These are phyloP conservation scores for Erebia palarica DNA, from an alignment of 2,888 invertebrate species.

Conservation along the genomic window DNA sequence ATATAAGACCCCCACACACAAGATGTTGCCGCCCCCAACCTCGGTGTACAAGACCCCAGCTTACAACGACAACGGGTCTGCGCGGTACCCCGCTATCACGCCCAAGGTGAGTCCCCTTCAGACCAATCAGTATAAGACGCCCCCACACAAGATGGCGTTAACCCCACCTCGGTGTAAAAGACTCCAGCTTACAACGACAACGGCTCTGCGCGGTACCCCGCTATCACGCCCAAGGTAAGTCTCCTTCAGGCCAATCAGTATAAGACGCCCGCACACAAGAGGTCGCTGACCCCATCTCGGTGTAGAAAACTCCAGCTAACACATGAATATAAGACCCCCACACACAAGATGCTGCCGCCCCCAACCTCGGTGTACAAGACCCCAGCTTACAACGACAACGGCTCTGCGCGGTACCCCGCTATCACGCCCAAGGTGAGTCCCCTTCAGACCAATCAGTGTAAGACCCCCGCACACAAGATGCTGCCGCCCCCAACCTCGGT, in stretches of 20 bases:
- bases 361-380: constrained; percentile 70
- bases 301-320: too few relatives aligned
- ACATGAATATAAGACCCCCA: constrained; percentile 74
- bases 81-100: constrained; percentile 69
- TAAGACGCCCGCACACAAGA: too few relatives aligned
- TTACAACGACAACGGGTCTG: constrained; percentile 58
- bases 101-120: constrained; percentile 60
- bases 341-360: constrained; percentile 48
- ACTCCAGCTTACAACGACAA: constrained; percentile 69
- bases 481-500: too few relatives aligned
- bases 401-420: constrained; percentile 57
- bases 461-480: too few relatives aligned
- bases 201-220: constrained; percentile 55
- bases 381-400: constrained; percentile 67
- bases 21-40: constrained; percentile 55
- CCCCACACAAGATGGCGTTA: too few relatives aligned
- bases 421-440: constrained; percentile 72
- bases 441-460: too few relatives aligned
- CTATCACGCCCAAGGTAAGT: constrained; percentile 74
- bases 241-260: too few relatives aligned
- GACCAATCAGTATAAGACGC: too few relatives aligned
- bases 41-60: constrained; percentile 73
- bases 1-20: constrained; percentile 66
- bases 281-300: too few relatives aligned
- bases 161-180: too few relatives aligned